Evolutionary conservation across 1,140 invertebrate species (phyloP).

Genomic region (Drosophila malerkotliana): DNA sequence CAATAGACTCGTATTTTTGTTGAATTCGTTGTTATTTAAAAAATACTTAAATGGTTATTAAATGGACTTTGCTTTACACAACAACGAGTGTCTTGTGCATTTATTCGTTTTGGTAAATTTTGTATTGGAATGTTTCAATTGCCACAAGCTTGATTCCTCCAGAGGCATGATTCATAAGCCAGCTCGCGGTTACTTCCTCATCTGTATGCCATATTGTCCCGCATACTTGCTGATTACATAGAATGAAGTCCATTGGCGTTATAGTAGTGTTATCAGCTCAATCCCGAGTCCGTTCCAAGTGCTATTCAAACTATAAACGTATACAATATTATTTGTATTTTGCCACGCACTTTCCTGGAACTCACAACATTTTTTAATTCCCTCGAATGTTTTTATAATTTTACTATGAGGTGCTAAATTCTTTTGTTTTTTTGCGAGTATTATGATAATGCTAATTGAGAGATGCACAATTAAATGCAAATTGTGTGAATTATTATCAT

Average conservation of each 20-base stretch:
- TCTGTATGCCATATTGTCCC: not conserved
- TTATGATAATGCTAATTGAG: constrained; percentile 46
- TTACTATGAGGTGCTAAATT: constrained; percentile 1
- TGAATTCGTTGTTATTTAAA: constrained; percentile 6
- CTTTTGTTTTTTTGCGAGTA: constrained; percentile 25
- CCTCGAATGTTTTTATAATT: not conserved
- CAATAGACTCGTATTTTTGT: constrained; percentile 22
- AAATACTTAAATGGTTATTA: constrained; percentile 7
- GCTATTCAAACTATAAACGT: constrained; percentile 6
- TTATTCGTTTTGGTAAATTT: constrained; percentile 8
- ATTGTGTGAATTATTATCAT: constrained; percentile 42
- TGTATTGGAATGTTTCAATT: constrained; percentile 12
- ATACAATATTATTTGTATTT: constrained; percentile 16
- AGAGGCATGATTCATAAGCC: constrained; percentile 10
- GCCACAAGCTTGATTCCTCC: not conserved
- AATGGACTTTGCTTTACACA: not conserved
- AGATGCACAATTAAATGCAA: constrained; percentile 49
- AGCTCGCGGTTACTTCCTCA: constrained; percentile 19
- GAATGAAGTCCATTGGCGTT: constrained; percentile 11
- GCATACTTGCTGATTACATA: not conserved
- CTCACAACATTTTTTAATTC: constrained; percentile 7
- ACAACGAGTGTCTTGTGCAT: not conserved
- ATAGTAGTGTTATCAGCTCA: constrained; percentile 20
- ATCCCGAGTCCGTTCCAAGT: not conserved
- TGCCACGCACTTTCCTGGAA: constrained; percentile 22